Evolutionary conservation across 2,797 vertebrate genomes (phyloP), one percentile per base, ranked within the genome.

Genomic region (Petrocephalus sullivani): DNA sequence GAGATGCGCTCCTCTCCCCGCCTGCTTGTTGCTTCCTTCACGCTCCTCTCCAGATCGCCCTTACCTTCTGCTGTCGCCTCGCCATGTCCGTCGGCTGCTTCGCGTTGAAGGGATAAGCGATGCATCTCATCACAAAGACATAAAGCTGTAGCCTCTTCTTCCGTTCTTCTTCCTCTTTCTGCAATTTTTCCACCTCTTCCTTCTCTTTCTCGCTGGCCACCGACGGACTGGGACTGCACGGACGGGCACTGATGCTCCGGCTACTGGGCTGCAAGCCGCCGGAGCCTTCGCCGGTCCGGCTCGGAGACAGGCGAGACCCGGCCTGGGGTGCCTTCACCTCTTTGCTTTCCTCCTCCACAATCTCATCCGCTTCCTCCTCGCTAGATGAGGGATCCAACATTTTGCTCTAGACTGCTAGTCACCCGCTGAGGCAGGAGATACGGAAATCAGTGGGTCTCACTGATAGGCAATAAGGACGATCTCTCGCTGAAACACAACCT

Each of bases 61-160:
- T 93, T 96, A 99, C 98, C 98, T 99, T 99, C 94, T 99, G 98
- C 93, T 99, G 98, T 93, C 98, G 95, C 91, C 98, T 95, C 93
- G 98, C 97, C 98, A 99, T 99, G 91, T 99, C 98, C 23, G 98
- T 99, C 87, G 98, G 98, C 90, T 99, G 98, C 94, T 98, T 99
- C 89, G 98, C 98, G 89, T 99, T 99, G 92, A 99, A 99, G 41
- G 98, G 98, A 92, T 99, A 98, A 54, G 98, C 98, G 91, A 99
- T 98, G 94, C 98, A 99, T 92, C 98, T 96, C 98, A 98, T 98
- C 90, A 99, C 97, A 94, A 99, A 99, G 92, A 99, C 98, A 60
- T 99, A 99, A 53, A 99, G 96, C 96, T 99, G 98, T 91, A 99
- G 97, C 92, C 97, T 96, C 95, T 96, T 98, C 91, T 98, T 99